Percentiles rank a stretch among this genome's conserved stretches.
Evolutionary conservation across 2,888 invertebrate species (phyloP).

Genomic region (Platycheirus albimanus): DNA sequence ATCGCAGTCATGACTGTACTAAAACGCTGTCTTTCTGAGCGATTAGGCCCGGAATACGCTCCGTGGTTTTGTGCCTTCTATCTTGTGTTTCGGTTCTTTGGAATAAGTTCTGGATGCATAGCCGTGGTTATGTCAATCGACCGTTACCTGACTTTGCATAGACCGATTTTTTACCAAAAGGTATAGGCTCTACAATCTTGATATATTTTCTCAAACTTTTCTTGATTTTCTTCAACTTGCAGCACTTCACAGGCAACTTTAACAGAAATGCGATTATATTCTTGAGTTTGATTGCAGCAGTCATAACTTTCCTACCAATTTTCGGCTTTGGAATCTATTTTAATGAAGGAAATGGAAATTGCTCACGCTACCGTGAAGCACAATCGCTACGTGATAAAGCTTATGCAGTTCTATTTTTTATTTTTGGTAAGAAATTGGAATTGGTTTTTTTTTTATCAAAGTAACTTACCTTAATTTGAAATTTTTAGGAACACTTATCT

Average conservation of each 20-base stretch:
- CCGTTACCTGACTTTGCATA: conserved; percentile 92
- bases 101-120: conserved; percentile 93
- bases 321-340: conserved; percentile 89
- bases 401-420: conserved; percentile 90
- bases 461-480: conserved; percentile 35
- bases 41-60: conserved; percentile 76
- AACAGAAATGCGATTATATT: conserved; percentile 88
- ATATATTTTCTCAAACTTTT: background rate
- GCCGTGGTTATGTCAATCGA: conserved; percentile 95
- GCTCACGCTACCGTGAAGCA: conserved; percentile 90
- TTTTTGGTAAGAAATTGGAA: conserved; percentile 86
- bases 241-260: conserved; percentile 92
- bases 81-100: conserved; percentile 91
- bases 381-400: conserved; percentile 85
- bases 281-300: conserved; percentile 87
- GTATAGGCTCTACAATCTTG: conserved; percentile 87
- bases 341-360: conserved; percentile 84
- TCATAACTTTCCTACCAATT: conserved; percentile 90
- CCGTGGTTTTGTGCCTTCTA: conserved; percentile 82
- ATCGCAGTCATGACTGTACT: conserved; percentile 89
- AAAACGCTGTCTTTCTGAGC: conserved; percentile 81
- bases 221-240: conserved; percentile 78
- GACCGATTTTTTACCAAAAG: conserved; percentile 94
- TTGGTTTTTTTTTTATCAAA: no score
- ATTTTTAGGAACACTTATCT: conserved; percentile 87